phyloP scores from a whole-genome alignment of 1,140 invertebrate genomes.

The Drosophila sp. region DNA sequence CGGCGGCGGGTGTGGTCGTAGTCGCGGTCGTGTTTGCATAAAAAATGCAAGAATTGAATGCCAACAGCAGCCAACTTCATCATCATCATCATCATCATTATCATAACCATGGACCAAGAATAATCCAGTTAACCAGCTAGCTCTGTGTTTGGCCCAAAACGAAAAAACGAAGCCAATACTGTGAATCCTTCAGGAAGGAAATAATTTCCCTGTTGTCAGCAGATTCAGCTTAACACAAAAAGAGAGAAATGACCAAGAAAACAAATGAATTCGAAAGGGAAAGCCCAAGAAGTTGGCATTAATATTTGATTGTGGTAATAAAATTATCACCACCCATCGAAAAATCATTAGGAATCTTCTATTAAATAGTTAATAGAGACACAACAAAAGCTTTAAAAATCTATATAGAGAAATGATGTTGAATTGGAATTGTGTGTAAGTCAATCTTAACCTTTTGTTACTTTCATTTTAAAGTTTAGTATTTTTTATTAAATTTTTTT shows the following conservation, averaged over 20 bases:
- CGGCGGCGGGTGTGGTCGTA: background rate
- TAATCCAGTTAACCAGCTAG: slow-evolving; percentile 60
- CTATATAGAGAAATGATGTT: too few relatives aligned
- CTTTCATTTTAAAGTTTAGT: too few relatives aligned
- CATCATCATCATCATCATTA: background rate
- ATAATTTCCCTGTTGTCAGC: slow-evolving; percentile 41
- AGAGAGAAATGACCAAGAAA: slow-evolving; percentile 5
- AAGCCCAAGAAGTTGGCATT: background rate
- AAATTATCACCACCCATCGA: background rate
- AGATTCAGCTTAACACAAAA: slow-evolving; percentile 52
- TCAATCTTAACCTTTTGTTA: too few relatives aligned
- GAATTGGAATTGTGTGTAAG: too few relatives aligned
- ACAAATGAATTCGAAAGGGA: background rate
- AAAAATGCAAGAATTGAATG: slow-evolving; percentile 15
- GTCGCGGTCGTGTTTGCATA: slow-evolving; percentile 3
- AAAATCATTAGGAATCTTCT: too few relatives aligned
- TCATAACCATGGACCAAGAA: slow-evolving; percentile 23
- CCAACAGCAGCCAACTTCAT: slow-evolving; percentile 3
- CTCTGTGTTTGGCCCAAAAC: slow-evolving; percentile 57
- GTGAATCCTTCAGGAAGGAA: background rate
- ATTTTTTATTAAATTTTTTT: too few relatives aligned
- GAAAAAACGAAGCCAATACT: background rate
- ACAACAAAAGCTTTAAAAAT: too few relatives aligned
- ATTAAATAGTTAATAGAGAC: too few relatives aligned
- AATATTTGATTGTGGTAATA: background rate